Conservation (phyloP, 2,888 invertebrate genomes). For the Papilio demoleus region DNA sequence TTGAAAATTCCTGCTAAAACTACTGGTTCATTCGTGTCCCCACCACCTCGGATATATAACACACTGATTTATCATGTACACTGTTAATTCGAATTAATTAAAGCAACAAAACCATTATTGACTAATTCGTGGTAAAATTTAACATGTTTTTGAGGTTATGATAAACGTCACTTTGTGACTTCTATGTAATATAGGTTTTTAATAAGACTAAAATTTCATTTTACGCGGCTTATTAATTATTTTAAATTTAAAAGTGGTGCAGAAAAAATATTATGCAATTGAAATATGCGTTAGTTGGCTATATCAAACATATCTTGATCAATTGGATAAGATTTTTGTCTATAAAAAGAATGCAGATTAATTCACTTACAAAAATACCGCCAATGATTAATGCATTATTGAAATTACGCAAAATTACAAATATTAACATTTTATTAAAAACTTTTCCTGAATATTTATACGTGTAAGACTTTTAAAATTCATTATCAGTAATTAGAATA, state of each 20-base stretch:
- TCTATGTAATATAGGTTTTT: too few species aligned
- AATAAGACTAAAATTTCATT: too few species aligned
- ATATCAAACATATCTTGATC: not conserved
- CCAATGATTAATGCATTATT: not conserved
- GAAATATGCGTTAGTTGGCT: not conserved
- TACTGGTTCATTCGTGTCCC: conserved; percentile 39
- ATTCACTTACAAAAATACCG: not conserved
- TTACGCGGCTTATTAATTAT: not conserved
- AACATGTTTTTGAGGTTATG: conserved; percentile 13
- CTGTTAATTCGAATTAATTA: conserved; percentile 42
- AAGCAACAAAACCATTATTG: conserved; percentile 34
- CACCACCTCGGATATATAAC: conserved; percentile 31
- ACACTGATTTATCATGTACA: conserved; percentile 38
- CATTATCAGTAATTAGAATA: too few species aligned
- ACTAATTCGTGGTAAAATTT: conserved; percentile 14
- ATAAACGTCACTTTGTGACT: too few species aligned
- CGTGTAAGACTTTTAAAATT: too few species aligned
- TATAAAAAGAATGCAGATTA: not conserved
- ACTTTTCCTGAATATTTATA: not conserved
- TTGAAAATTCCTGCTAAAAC: too few species aligned
- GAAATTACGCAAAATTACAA: not conserved
- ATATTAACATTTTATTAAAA: not conserved
- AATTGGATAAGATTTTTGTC: conserved; percentile 7
- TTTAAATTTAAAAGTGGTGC: not conserved
- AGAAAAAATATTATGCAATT: not conserved